Conservation (phyloP, 1,140 invertebrate genomes). For the Acromyrmex echinatior region DNA sequence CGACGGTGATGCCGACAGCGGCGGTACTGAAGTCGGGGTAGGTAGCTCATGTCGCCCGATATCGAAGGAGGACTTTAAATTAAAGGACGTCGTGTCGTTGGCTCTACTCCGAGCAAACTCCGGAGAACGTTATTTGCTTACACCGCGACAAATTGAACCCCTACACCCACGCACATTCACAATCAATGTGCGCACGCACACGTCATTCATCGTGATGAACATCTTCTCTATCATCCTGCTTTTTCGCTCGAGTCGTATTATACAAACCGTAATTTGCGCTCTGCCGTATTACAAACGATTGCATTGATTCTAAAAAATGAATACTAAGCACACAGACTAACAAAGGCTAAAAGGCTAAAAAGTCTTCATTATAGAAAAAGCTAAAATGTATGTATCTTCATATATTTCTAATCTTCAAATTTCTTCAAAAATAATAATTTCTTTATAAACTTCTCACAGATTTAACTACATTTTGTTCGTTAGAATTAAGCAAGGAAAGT, state of each 20-base stretch:
- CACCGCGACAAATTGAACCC: conserved; percentile 85
- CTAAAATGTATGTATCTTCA: not conserved
- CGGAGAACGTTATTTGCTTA: conserved; percentile 84
- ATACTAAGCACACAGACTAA: not conserved
- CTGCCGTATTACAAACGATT: conserved; percentile 3
- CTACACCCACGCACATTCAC: conserved; percentile 45
- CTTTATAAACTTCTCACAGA: not conserved
- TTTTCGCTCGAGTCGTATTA: conserved; percentile 1
- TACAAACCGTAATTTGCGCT: not conserved
- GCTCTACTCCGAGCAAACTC: conserved; percentile 84
- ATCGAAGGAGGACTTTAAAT: conserved; percentile 83
- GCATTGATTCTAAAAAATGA: conserved; percentile 10
- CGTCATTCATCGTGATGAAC: not conserved
- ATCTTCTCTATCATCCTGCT: conserved; percentile 18
- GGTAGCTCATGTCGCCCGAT: conserved; percentile 69
- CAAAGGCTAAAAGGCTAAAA: not conserved
- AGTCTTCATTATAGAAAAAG: not conserved
- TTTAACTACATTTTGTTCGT: not conserved
- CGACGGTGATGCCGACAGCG: conserved; percentile 32
- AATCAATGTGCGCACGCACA: not conserved
- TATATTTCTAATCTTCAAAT: not conserved
- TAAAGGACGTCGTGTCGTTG: conserved; percentile 83
- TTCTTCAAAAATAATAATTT: conserved; percentile 8
- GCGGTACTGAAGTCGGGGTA: not conserved
- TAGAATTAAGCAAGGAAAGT: too few relatives aligned